Base-by-base conservation (phyloP, 2,888 invertebrate genomes). In the Nemurella pictetii region DNA sequence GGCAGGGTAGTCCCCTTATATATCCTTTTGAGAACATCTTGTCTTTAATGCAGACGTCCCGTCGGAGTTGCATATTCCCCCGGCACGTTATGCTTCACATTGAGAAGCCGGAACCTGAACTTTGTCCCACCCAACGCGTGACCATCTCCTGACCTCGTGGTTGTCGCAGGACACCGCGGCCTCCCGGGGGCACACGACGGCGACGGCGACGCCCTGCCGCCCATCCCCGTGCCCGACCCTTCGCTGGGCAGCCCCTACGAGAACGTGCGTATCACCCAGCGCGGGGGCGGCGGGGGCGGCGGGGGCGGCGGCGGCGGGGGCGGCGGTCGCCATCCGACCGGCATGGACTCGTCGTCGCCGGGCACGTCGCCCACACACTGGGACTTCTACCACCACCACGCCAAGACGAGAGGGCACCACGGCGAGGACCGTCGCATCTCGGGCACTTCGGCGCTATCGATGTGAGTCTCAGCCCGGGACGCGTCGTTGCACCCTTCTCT, bases 221-320 rank as follows among this genome's bases (percentile, higher is more conserved):
- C 94, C 2, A 94, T 95, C 89, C 94, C 94, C 30, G 92, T 93
- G 30, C 91, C 91, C 86, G 94, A 94, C 88, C 93, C 93, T 26
- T 91, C 91, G 87, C 90, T 93, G 88, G 93, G 93, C 84, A 93
- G 93, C 88, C 94, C 94, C 25, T 94, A 94, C 89, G 94, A 94
- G 88, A 94, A 93, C 88, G 93, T 93, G 75, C 90, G 93, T 83
- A 92, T 93, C 12, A 89, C 90, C 26, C 91, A 91, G 0, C 81
- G 80, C 1, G 73, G 35, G 73, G 20, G 74, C 81, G 15, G 32
- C 35, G 32, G 55, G 15, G 55, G 55, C 20, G 55, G 55, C 55
- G 55, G 80, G 1, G 73, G 36, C 36, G 32, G 55, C 55, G 55
- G 55, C 20, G 55, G 55, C 55, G 55, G 80, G 1, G 73, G 36